phyloP scores from a whole-genome alignment of 2,888 invertebrate genomes.

The Ophion costatus region DNA sequence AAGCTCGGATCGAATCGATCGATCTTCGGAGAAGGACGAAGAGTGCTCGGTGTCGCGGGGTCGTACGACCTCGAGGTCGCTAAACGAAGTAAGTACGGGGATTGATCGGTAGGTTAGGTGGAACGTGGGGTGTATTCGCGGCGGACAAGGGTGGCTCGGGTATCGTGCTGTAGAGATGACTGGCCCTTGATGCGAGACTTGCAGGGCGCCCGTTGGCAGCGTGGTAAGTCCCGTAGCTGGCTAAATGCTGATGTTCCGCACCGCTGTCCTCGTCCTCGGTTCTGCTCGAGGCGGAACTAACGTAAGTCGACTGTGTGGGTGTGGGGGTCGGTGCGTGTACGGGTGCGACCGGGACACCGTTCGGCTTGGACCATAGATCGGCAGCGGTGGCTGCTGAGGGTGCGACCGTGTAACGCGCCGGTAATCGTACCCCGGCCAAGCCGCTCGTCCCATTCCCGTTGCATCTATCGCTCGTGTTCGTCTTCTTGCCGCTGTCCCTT shows the following conservation, averaged over 20 bases:
- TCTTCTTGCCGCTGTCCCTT: slow-evolving; percentile 66
- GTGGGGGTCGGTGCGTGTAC: slow-evolving; percentile 86
- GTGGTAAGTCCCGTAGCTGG: slow-evolving; percentile 84
- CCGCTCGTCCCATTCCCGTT: slow-evolving; percentile 83
- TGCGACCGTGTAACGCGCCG: slow-evolving; percentile 89
- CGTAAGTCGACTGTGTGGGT: slow-evolving; percentile 88
- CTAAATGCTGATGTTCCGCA: slow-evolving; percentile 86
- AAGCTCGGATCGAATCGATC: slow-evolving; percentile 62
- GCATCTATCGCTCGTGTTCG: slow-evolving; percentile 61
- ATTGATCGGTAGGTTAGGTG: slow-evolving; percentile 75
- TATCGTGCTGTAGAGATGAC: slow-evolving; percentile 82
- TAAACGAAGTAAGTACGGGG: slow-evolving; percentile 82
- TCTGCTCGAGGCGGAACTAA: slow-evolving; percentile 85
- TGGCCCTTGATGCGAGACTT: slow-evolving; percentile 80
- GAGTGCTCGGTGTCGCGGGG: slow-evolving; percentile 24
- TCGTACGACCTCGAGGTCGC: slow-evolving; percentile 59
- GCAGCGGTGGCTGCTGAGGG: slow-evolving; percentile 88
- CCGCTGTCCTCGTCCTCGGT: slow-evolving; percentile 87
- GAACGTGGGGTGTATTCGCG: slow-evolving; percentile 69
- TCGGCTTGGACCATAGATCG: slow-evolving; percentile 86
- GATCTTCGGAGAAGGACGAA: slow-evolving; percentile 42
- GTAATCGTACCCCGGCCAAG: slow-evolving; percentile 85
- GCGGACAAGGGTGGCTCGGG: slow-evolving; percentile 80
- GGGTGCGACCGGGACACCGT: slow-evolving; percentile 81
- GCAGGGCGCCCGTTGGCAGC: slow-evolving; percentile 76